These are phyloP conservation scores for Rhea pennata DNA, from an alignment of 2,113 vertebrate species.

Conservation along the genomic window DNA sequence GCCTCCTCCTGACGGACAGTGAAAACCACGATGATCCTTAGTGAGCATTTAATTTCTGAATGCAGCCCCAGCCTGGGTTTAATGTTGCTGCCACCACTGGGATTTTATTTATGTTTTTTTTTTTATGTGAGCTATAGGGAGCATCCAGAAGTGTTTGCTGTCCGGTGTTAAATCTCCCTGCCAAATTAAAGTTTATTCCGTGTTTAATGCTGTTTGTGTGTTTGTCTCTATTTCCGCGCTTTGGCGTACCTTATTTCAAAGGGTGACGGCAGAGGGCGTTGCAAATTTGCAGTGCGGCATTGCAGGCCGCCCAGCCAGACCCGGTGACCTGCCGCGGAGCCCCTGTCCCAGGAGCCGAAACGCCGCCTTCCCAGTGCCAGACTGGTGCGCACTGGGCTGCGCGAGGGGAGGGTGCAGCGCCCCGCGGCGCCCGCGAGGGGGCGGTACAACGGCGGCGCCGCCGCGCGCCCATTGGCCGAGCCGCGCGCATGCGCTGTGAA, in stretches of 20 bases:
- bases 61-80: neutral
- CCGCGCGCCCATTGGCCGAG: neutral
- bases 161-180: neutral
- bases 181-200: neutral
- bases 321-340: no score
- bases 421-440: neutral
- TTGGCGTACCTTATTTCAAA: neutral
- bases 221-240: neutral
- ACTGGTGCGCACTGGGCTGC: neutral
- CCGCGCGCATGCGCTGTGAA: neutral
- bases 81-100: neutral
- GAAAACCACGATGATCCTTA: neutral
- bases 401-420: fast-evolving
- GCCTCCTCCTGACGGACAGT: neutral
- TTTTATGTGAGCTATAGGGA: neutral
- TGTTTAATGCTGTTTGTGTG: neutral
- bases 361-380: fast-evolving
- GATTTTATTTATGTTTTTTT: neutral
- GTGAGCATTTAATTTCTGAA: neutral
- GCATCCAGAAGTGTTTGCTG: fast-evolving
- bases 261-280: neutral
- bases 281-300: no score
- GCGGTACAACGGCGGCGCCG: neutral
- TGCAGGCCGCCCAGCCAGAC: no score
- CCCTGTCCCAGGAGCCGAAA: no score